Evolutionary conservation across 2,113 vertebrate genomes (phyloP), one percentile per base, ranked within the genome.

Genomic region (Nesoenas mayeri): DNA sequence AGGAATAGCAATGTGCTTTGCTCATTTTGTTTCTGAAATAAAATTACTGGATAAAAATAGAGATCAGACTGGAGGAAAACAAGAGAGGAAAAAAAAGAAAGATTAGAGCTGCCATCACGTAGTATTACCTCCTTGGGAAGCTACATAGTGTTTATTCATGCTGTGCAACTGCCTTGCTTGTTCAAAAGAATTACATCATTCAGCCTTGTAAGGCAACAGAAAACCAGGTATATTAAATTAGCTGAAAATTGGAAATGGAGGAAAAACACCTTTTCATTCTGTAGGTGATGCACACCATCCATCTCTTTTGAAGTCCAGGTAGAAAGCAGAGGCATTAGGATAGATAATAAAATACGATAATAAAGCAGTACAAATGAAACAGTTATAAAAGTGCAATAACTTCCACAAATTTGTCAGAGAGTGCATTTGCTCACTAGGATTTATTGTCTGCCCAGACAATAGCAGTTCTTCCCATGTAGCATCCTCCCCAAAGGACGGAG

Each of bases 41-140:
- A 85, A 85, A 83, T 67, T 61, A 60, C 53, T 48, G 79, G 60
- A 42, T 89, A 86, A 93, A 96, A 96, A 84, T 69, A 96, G 77
- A 84, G 85, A 80, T 47, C 44, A 70, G 48, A 65, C 1, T 0
- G 64, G 48, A 90, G 36, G 42, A 58, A 89, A 94, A 73, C 26
- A 74, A 65, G 36, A 38, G 20, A 26, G 12, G 7, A 28, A 53
- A 57, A 15, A 84, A 83, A 69, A 42, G 79, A 32, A 80, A 88
- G 51, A 54, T 71, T 92, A 65, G 61, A 53, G 40, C 51, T 67
- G 75, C 47, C 19, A 6, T 48, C 26, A 89, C 2, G 1, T 14
- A 32, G 15, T 40, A 10, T 79, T 75, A 67, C 64, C 85, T 93
- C 82, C 44, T 44, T 32, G 53, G 64, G 79, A 91, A 86, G 79